A percentile compares a stretch with the other conserved stretches of the same genome.
phyloP scores from a whole-genome alignment of 2,113 vertebrate species.

The Ageneiosus marmoratus region DNA sequence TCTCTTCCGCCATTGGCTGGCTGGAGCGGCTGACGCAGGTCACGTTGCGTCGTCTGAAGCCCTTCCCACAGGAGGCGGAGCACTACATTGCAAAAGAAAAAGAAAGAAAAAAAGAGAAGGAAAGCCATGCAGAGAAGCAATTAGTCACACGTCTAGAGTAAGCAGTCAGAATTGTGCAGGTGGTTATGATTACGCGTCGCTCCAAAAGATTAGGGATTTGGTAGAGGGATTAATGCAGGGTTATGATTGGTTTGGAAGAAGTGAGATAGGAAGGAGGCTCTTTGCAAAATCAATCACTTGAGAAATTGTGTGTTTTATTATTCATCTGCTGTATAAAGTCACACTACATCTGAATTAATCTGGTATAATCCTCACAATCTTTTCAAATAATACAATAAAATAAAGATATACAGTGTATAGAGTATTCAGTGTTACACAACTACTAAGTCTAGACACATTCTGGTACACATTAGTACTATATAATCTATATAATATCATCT shows the following conservation, averaged over 20 bases:
- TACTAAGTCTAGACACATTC: not conserved
- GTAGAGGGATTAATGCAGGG: not conserved
- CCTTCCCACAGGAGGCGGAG: conserved; percentile 89
- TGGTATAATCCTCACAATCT: not conserved
- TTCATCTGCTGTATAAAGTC: not conserved
- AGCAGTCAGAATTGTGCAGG: not conserved
- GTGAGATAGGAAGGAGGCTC: not conserved
- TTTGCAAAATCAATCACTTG: not conserved
- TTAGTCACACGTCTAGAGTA: conserved; percentile 9
- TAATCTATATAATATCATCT: not conserved
- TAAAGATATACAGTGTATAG: not conserved
- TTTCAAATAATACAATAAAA: not conserved
- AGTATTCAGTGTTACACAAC: not conserved
- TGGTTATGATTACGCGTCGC: not conserved
- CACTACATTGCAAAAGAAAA: conserved; percentile 74
- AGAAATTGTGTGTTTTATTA: not conserved
- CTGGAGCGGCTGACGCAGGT: conserved; percentile 86
- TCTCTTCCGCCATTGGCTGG: conserved; percentile 79
- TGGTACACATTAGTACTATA: not conserved
- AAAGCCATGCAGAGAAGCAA: conserved; percentile 26
- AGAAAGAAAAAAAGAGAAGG: not conserved
- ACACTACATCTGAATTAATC: not conserved
- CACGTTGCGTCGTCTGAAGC: conserved; percentile 85
- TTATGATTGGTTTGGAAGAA: not conserved
- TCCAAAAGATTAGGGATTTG: not conserved